Evolutionary conservation across 53 echinoderm and acorn worm species (phyloP), one percentile per base, ranked within the genome.

Genomic region (Arbacia lixula): DNA sequence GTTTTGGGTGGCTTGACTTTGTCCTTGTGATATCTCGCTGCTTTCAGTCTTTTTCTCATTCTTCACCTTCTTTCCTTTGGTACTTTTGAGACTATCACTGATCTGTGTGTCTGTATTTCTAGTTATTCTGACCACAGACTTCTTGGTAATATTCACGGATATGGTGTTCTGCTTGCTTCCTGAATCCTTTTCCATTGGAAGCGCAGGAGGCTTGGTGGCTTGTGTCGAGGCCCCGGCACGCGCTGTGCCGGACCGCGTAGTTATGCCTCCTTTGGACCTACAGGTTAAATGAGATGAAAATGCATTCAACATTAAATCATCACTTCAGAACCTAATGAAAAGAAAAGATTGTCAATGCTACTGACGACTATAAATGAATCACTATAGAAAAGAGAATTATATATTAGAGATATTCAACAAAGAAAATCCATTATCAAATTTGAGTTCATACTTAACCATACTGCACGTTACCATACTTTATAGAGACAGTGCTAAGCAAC

Each of bases 111-210:
- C 82, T 3, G 82, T 81, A 26, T 81, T 81, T 9, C 82, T 51
- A 30, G 82, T 81, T 4, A 81, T 81, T 20, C 82, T 62, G 42
- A 81, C 31, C n/a, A 81, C 82, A 8, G 82, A 81, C 46, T 52
- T 62, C 64, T 81, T 62, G 42, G 63, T 81, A 38, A 81, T 81
- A 64, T 81, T 81, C 63, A 81, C 82, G 21, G 82, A 49, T 16
- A 81, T 62, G 20, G 82, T 81, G 19, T 81, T 81, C 40, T 63
- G 82, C 28, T 81, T 81, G 17, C 28, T 17, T 17, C 82, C 64
- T 20, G 16, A 16, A 24, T 81, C 64, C 19, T 58, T 81, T 81
- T 81, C 82, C 77, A 77, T 77, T 40, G 54, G 43, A 57, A 40
- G 2, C 55, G 77, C 12, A 16, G 38, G 27, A 21, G 58, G 25